Evolutionary conservation across 2,113 vertebrate species (phyloP), one percentile per base, ranked within the genome.

Genomic region (Corythornis vintsioides): DNA sequence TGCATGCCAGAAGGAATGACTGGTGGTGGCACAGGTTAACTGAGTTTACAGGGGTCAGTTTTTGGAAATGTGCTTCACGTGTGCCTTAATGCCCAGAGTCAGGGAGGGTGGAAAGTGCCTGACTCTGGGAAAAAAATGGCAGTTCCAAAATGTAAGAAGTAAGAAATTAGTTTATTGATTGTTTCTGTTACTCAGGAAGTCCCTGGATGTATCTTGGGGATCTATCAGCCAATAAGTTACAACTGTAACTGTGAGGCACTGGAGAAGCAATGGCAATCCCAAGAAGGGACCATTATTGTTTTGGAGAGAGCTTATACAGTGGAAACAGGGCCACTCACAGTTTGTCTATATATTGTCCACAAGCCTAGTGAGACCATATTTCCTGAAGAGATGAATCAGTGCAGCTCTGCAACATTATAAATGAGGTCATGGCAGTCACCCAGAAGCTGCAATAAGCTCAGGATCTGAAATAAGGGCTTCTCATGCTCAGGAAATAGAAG

Each of bases 401-500:
- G 55, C 79, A 77, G 84, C n/a, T 84, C 83, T 38, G 45, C n/a
- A 82, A 86, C 28, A 3, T 77, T 88, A 94, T 86, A 71, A 91
- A 88, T 88, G 86, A 92, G 94, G 90, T 92, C 96, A 94, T 56
- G 93, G 95, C 94, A 96, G 94, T 95, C 88, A 83, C 93, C 93
- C 95, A 96, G 95, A 87, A 95, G 95, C 93, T 96, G 94, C 91
- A 96, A 96, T 94, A 95, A 92, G 91, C 96, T 96, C 91, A 61
- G 94, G 96, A 96, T 96, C 89, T 91, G 93, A 94, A 97, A 95
- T 80, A 82, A 96, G 89, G 47, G 75, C 74, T 97, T 92, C 95
- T 85, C 91, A 18, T 84, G 95, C 95, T 96, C 97, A 97, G 97
- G 97, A 97, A 98, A 96, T 83, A 85, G 43, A 97, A 96, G 90